Evolutionary conservation across 2,113 vertebrate species (phyloP).

Genomic region (Calonectris borealis): DNA sequence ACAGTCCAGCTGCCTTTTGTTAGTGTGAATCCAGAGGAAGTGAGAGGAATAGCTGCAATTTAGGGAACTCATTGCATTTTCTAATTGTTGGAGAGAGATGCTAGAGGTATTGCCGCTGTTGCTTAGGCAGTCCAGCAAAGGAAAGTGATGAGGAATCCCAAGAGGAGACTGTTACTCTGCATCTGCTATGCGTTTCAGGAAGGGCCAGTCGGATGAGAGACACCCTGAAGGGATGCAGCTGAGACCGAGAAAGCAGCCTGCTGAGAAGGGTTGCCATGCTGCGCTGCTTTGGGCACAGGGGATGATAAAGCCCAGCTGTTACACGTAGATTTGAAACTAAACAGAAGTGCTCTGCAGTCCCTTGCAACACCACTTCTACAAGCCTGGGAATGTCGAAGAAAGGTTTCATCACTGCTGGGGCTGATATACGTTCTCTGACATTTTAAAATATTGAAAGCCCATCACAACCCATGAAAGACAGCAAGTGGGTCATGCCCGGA

Average conservation of each 20-base stretch:
- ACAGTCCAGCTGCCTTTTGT: background rate
- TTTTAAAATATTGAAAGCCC: background rate
- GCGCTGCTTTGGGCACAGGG: background rate
- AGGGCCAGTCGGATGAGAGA: background rate
- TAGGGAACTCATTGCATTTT: background rate
- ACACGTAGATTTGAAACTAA: background rate
- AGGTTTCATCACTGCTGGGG: background rate
- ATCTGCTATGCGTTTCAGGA: background rate
- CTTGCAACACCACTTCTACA: background rate
- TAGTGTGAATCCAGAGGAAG: background rate
- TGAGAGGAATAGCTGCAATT: background rate
- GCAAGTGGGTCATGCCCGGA: background rate
- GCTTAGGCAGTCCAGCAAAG: background rate
- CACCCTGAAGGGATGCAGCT: background rate
- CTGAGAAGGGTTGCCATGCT: background rate
- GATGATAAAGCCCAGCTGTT: background rate
- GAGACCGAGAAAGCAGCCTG: background rate
- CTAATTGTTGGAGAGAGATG: background rate
- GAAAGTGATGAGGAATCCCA: background rate
- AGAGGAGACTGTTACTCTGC: background rate
- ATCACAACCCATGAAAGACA: background rate
- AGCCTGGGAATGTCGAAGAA: background rate
- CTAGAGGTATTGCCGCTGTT: background rate
- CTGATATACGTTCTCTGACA: background rate
- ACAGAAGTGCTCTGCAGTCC: background rate